Base-by-base conservation (phyloP, 2,888 invertebrate species). In the Eumacrocentrus americanus region DNA sequence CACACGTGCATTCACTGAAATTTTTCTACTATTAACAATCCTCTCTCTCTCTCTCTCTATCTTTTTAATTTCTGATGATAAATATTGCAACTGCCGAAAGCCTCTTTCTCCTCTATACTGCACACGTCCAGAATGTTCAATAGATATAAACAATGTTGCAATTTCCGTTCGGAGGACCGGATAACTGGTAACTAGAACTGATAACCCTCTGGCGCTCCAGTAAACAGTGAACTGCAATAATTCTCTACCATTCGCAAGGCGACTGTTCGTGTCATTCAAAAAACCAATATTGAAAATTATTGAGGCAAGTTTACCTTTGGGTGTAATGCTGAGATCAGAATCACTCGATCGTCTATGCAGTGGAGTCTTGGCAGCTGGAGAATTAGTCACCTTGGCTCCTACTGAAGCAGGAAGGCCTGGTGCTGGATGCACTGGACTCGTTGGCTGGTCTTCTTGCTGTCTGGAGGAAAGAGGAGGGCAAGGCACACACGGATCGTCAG, bases 271-370 rank as follows among this genome's bases (percentile, higher is more conserved):
- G 3, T 57, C 57, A 57, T 48, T 40, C 40, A 50, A 40, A 57
- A 9, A 50, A 35, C 11, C 18, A 42, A 14, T 7, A 11, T 4
- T 7, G 29, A 50, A 2, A 48, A 16, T 14, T 47, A 48, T 11
- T n/a, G n/a, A n/a, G n/a, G n/a, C n/a, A 50, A 29, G 16, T 78
- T 82, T 83, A 95, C 96, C 95, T 91, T 94, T 95, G 3, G 95
- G 94, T 9, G 95, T 94, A 50, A 94, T 89, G 83, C 92, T 95
- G 68, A 95, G 84, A 82, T 97, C 97, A 0, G 96, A 95, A 81
- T 96, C 97, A 2, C 95, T 95, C 2, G 95, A 95, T 69, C 95
- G 84, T 54, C 95, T 85, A 62, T 35, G 70, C 63, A 40, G 57
- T 50, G 40, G 61, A 51, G 78, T 73, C 69, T 84, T 87, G 6